phyloP scores from a whole-genome alignment of 2,797 vertebrate genomes.

The Fratercula arctica region DNA sequence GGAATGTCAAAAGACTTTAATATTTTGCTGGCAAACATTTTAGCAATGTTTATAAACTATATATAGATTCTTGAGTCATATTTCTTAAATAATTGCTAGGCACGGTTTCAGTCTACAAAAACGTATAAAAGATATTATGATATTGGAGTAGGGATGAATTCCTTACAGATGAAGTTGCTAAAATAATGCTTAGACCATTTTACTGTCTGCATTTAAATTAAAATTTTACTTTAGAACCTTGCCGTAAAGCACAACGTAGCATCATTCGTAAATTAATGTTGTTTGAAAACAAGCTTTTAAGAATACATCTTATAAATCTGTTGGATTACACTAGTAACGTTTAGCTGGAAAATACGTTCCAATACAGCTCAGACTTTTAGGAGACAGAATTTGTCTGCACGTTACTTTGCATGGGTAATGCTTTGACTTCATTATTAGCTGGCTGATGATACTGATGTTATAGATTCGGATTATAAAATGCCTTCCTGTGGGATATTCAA shows the following conservation, averaged over 20 bases:
- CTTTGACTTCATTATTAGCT: constrained; percentile 32
- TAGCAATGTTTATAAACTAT: constrained; percentile 21
- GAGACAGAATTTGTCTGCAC: background rate
- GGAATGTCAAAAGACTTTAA: background rate
- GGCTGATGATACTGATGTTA: constrained; percentile 5
- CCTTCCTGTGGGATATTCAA: constrained; percentile 20
- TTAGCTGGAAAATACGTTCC: background rate
- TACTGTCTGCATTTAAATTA: background rate
- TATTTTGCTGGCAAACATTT: constrained; percentile 15
- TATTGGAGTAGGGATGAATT: background rate
- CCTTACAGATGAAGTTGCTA: background rate
- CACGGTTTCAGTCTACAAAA: background rate
- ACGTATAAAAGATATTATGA: background rate
- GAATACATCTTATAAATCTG: background rate
- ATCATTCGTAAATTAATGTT: background rate
- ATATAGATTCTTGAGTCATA: constrained; percentile 37
- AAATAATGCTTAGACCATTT: constrained; percentile 16
- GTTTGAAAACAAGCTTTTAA: constrained; percentile 12
- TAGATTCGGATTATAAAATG: constrained; percentile 26
- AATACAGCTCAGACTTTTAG: background rate
- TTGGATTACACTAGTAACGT: background rate
- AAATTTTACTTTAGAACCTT: constrained; percentile 9
- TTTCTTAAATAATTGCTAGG: constrained; percentile 51
- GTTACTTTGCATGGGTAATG: background rate
- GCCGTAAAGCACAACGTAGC: background rate